These are phyloP conservation scores for Sturmia bella DNA, from an alignment of 2,888 invertebrate species.

Conservation along the genomic window DNA sequence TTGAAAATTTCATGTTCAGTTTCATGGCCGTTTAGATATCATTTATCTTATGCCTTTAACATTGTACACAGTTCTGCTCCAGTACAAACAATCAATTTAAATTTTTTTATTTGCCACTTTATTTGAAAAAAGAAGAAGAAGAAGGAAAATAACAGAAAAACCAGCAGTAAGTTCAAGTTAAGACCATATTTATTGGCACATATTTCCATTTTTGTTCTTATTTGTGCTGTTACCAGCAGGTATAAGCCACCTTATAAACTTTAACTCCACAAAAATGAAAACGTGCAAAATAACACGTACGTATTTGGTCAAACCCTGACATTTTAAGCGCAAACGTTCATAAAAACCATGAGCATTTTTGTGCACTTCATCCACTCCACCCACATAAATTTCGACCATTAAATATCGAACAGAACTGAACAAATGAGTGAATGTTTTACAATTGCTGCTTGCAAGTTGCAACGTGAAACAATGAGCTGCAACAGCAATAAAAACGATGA, in stretches of 20 bases:
- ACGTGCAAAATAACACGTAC: conserved; percentile 53
- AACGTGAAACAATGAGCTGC: not conserved
- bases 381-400: conserved; percentile 43
- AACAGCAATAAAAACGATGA: conserved; percentile 7
- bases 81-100: conserved; percentile 44
- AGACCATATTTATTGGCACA: conserved; percentile 40
- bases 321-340: conserved; percentile 1
- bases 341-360: not conserved
- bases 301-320: conserved; percentile 49
- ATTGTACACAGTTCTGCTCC: conserved; percentile 23
- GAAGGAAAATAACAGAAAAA: no score
- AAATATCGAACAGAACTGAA: conserved; percentile 44
- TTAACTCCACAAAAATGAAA: conserved; percentile 35
- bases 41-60: conserved; percentile 19
- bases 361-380: not conserved
- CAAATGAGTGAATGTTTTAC: conserved; percentile 39
- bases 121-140: not conserved
- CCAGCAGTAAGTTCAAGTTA: conserved; percentile 27
- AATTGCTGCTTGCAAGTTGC: conserved; percentile 1
- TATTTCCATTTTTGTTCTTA: conserved; percentile 15
- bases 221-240: conserved; percentile 25
- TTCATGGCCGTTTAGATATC: not conserved
- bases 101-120: conserved; percentile 8
- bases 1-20: not conserved
- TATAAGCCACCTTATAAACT: conserved; percentile 41